Base-by-base conservation (phyloP, 2,888 invertebrate species). In the Rhagonycha lutea region DNA sequence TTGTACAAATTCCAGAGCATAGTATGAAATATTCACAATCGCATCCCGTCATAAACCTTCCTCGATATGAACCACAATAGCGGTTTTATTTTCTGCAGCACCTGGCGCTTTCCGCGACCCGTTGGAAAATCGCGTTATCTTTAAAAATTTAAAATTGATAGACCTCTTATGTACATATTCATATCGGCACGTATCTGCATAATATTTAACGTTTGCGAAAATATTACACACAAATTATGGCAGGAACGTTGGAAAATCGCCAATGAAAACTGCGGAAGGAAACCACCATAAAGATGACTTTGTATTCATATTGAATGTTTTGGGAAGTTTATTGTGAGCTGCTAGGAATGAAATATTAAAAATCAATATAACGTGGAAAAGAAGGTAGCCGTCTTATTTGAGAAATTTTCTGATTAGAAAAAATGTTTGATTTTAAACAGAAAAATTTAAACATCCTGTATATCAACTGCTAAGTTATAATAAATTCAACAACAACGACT, bases 101-200 rank as follows among this genome's bases (percentile, higher is more conserved):
- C 70, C 70, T 74, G 74, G 61, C 69, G 68, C 68, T 61, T 71
- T 70, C 47, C 61, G 29, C 72, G 61, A 32, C 29, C 69, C 72
- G 61, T 68, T 68, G 73, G 28, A 24, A 69, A 28, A 73, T 26
- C 65, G 61, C 70, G 74, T 67, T 74, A 74, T 74, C 74, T 70
- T 61, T 24, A 14, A 70, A 70, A 74, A 74, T 74, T 74, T 74
- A 67, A 67, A 74, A 74, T 74, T 74, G 70, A 74, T 62, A 67
- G 74, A 70, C 60, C 70, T 69, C 73, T 74, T 70, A 67, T 65
- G 74, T 74, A 74, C 69, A 74, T 74, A 69, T 74, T 74, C 74
- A 74, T 74, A 74, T 74, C 67, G 26, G 26, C 74, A 74, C 74
- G 74, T 74, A 63, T 70, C 29, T 28, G 26, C 26, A 63, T 74